Evolutionary conservation across 2,113 vertebrate genomes (phyloP).

Genomic region (Platanista minor): DNA sequence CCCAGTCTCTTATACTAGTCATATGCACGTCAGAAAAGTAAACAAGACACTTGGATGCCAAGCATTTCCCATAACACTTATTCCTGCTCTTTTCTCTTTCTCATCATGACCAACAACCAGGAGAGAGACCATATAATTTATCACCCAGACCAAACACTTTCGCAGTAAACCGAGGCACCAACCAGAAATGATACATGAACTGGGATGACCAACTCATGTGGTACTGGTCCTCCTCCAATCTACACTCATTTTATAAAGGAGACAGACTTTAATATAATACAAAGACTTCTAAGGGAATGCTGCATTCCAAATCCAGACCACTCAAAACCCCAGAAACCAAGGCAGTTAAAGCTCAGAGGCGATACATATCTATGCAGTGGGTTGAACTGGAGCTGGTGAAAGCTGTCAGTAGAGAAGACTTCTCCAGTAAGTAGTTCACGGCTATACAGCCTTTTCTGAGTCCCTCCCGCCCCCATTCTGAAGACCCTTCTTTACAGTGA

Average conservation of each 20-base stretch:
- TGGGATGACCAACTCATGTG: not conserved
- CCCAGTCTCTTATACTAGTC: not conserved
- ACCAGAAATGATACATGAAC: not conserved
- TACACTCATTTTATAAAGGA: not conserved
- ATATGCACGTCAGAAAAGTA: slow-evolving; percentile 32
- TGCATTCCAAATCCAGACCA: not conserved
- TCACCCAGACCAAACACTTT: not conserved
- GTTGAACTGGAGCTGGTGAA: not conserved
- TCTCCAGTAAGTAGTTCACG: not conserved
- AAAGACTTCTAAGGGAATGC: not conserved
- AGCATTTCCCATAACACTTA: not conserved
- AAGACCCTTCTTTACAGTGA: not conserved
- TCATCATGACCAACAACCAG: not conserved
- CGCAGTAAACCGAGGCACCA: accelerated
- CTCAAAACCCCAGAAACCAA: not conserved
- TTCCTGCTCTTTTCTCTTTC: not conserved
- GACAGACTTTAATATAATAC: not conserved
- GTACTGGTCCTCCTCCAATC: not conserved
- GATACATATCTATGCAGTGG: not conserved
- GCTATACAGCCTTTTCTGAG: not conserved
- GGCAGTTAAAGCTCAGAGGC: not conserved
- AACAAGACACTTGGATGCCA: not conserved
- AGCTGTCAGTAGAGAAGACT: not conserved
- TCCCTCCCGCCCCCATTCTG: not conserved
- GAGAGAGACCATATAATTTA: not conserved